A percentile compares a stretch with the other conserved stretches of the same genome.
Conservation (phyloP, 23 tunicate genomes). For the Styela clava region DNA sequence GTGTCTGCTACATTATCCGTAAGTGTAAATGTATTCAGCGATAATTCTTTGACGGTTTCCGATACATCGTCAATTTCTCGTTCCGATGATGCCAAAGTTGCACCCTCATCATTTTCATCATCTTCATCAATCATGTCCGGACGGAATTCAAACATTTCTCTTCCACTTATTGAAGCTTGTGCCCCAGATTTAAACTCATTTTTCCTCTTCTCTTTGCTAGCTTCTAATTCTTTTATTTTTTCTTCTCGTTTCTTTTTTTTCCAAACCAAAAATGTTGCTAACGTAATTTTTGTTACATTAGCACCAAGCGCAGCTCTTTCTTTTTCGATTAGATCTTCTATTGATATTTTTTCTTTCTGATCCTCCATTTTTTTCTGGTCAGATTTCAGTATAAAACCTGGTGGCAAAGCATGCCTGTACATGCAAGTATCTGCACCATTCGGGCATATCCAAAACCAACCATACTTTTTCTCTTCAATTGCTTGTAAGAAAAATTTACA, state of each 20-base stretch:
- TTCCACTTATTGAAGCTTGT: conserved; percentile 63
- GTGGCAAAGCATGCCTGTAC: conserved; percentile 95
- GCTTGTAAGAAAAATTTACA: conserved; percentile 86
- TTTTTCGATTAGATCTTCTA: conserved; percentile 91
- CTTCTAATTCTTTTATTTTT: conserved; percentile 65
- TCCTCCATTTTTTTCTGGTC: conserved; percentile 95
- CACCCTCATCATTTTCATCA: conserved; percentile 67
- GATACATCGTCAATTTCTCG: neutral
- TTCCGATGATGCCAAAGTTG: conserved; percentile 16
- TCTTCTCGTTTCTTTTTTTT: conserved; percentile 86
- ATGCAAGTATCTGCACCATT: conserved; percentile 76
- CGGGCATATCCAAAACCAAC: conserved; percentile 99
- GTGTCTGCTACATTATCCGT: conserved; percentile 5
- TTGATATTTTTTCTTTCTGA: conserved; percentile 74
- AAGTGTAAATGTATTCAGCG: conserved; percentile 14
- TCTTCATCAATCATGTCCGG: conserved; percentile 90
- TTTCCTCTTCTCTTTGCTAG: conserved; percentile 68
- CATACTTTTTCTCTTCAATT: conserved; percentile 87
- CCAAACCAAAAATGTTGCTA: conserved; percentile 87
- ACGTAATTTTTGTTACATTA: conserved; percentile 87
- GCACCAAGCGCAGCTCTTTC: conserved; percentile 97
- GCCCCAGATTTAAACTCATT: conserved; percentile 82
- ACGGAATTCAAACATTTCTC: conserved; percentile 91
- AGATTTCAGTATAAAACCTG: conserved; percentile 83
- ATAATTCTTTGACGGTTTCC: conserved; percentile 6